These are phyloP conservation scores for Parotocinclus haroldoi DNA, from an alignment of 2,797 vertebrate genomes.

Conservation along the genomic window DNA sequence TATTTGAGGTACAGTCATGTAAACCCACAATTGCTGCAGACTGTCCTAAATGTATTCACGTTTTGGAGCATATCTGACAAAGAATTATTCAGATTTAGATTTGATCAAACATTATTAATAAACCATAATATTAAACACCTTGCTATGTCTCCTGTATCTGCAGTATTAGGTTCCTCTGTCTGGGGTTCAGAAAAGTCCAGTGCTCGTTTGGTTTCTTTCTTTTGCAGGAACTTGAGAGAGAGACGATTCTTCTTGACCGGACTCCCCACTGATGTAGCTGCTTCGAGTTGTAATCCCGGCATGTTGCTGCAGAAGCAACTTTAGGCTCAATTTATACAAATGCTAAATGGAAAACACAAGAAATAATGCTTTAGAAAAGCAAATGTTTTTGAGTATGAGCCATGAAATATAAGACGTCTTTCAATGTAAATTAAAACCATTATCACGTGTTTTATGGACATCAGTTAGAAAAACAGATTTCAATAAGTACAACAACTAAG, in stretches of 20 bases:
- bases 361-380: too few relatives aligned
- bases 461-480: too few relatives aligned
- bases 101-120: not conserved
- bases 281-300: slow-evolving; percentile 82
- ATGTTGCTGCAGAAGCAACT: slow-evolving; percentile 54
- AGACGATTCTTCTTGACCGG: slow-evolving; percentile 86
- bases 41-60: not conserved
- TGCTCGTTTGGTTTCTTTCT: slow-evolving; percentile 89
- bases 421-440: too few relatives aligned
- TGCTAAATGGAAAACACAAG: too few relatives aligned
- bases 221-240: slow-evolving; percentile 93
- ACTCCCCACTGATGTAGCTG: slow-evolving; percentile 71
- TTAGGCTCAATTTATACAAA: too few relatives aligned
- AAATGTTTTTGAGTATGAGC: too few relatives aligned
- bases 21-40: not conserved
- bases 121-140: slow-evolving; percentile 54
- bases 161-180: slow-evolving; percentile 71
- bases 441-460: too few relatives aligned
- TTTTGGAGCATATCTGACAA: not conserved
- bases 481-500: too few relatives aligned
- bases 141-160: slow-evolving; percentile 68
- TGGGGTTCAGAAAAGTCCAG: slow-evolving; percentile 87
- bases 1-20: too few relatives aligned
- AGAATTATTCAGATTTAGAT: too few relatives aligned
- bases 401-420: too few relatives aligned